These are phyloP conservation scores for Atrichornis clamosus DNA, from an alignment of 2,113 vertebrate species.

Conservation along the genomic window DNA sequence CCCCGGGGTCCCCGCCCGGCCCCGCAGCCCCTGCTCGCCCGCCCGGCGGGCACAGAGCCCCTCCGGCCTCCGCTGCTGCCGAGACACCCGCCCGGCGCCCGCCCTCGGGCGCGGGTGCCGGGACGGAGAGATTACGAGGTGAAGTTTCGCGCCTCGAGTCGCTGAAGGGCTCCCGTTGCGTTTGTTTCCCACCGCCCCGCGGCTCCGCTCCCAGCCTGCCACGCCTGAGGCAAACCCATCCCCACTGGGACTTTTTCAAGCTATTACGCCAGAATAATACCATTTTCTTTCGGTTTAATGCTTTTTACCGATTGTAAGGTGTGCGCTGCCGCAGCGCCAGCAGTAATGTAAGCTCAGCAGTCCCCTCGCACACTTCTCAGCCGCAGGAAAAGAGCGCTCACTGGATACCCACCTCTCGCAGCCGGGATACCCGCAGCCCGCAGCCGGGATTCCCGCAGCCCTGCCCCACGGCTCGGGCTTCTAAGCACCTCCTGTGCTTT, in stretches of 20 bases:
- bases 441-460: no score
- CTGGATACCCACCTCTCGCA: not conserved
- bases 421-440: no score
- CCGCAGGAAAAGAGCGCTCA: rapidly evolving
- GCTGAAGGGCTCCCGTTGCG: not conserved
- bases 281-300: not conserved
- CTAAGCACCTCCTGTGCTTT: not conserved
- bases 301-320: not conserved
- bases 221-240: not conserved
- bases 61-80: no score
- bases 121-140: no score
- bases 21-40: not conserved
- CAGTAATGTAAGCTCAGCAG: not conserved
- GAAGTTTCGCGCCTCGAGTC: rapidly evolving
- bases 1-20: not conserved
- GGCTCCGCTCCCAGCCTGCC: not conserved
- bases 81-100: no score
- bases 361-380: rapidly evolving
- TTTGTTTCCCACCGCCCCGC: not conserved
- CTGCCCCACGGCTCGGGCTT: not conserved
- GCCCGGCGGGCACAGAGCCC: no score
- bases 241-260: not conserved
- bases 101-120: not conserved
- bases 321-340: not conserved
- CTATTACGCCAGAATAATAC: not conserved